Evolutionary conservation across 2,113 vertebrate species (phyloP).

Genomic region (Cyprinodon brontotheroides): DNA sequence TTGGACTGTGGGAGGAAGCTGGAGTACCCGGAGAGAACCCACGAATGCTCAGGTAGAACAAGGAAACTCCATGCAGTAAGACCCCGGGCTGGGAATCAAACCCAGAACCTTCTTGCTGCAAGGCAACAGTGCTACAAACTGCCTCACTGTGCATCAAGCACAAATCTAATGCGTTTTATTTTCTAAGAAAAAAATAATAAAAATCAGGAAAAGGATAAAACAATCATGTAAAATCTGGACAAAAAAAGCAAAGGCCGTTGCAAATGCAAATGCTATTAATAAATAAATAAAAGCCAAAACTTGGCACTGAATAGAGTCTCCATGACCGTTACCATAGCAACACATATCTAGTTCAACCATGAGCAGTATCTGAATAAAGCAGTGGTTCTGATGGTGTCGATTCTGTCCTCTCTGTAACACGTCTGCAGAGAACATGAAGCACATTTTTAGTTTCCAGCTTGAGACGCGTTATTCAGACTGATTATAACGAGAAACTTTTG

Average conservation of each 20-base stretch:
- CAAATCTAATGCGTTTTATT: too few relatives aligned
- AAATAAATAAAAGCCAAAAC: background rate
- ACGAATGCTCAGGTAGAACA: too few relatives aligned
- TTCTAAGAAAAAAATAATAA: background rate
- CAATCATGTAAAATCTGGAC: background rate
- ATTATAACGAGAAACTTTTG: too few relatives aligned
- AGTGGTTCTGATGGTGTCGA: background rate
- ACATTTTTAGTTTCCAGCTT: background rate
- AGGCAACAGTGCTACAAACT: too few relatives aligned
- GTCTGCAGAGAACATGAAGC: background rate
- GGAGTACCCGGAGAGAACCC: too few relatives aligned
- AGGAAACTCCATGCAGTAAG: too few relatives aligned
- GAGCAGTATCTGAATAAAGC: background rate
- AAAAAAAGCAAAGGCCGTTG: background rate
- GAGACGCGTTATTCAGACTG: background rate
- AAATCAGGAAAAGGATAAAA: background rate
- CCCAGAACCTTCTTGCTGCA: too few relatives aligned
- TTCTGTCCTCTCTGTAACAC: background rate
- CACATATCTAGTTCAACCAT: background rate
- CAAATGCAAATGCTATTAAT: background rate
- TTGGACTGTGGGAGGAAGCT: too few relatives aligned
- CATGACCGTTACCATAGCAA: background rate
- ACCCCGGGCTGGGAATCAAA: too few relatives aligned
- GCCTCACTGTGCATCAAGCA: too few relatives aligned
- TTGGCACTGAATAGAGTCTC: background rate